phyloP scores from a whole-genome alignment of 1,140 invertebrate genomes.

The Pachyrhynchus sulphureomaculatus region DNA sequence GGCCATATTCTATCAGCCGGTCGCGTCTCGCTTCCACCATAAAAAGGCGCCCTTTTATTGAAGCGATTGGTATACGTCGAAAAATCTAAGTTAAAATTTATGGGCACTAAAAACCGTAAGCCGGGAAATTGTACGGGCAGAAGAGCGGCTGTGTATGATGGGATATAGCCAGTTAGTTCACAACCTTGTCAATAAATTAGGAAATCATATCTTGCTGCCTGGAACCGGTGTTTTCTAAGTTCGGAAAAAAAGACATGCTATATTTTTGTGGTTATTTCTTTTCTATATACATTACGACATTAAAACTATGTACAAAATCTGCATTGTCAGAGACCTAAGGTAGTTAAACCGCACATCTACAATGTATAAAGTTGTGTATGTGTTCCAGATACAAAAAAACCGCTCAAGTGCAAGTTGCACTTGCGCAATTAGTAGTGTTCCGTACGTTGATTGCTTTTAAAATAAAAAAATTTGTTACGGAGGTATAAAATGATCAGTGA shows the following conservation, averaged over 20 bases:
- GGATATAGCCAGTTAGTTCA: conserved; percentile 13
- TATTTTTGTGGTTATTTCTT: background rate
- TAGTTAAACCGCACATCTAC: too few species aligned
- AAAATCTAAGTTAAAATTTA: conserved; percentile 14
- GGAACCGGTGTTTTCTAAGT: background rate
- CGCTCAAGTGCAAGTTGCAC: too few species aligned
- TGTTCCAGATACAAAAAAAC: too few species aligned
- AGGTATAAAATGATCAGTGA: too few species aligned
- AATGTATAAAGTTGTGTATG: too few species aligned
- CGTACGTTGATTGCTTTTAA: too few species aligned
- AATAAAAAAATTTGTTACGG: too few species aligned
- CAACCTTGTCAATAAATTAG: conserved; percentile 23
- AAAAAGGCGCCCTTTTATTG: conserved; percentile 5
- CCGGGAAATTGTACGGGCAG: conserved; percentile 11
- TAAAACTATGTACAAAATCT: too few species aligned
- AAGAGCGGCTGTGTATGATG: conserved; percentile 15
- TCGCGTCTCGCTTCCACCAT: background rate
- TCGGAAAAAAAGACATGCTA: background rate
- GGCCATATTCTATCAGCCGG: too few species aligned
- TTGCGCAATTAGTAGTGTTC: too few species aligned
- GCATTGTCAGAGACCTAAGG: too few species aligned
- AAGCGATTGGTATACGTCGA: conserved; percentile 7
- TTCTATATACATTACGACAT: too few species aligned
- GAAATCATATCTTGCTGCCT: conserved; percentile 15
- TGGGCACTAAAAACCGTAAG: conserved; percentile 18